A percentile compares a stretch with the other conserved stretches of the same genome.
Evolutionary conservation across 2,888 invertebrate species (phyloP).

Genomic region (Tribolium freemani): DNA sequence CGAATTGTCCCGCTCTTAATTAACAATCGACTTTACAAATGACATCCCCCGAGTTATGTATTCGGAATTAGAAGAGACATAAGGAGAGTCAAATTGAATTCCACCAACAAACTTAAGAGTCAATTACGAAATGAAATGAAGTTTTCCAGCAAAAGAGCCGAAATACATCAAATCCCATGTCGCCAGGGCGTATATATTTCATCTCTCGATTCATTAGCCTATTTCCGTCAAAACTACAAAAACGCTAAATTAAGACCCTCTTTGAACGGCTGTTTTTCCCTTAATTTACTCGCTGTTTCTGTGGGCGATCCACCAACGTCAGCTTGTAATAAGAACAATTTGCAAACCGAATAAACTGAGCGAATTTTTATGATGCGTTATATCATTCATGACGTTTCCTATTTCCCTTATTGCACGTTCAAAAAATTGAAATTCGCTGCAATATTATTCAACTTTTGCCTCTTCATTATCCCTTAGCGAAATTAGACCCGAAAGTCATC

Average conservation of each 20-base stretch:
- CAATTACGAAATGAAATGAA: conserved; percentile 35
- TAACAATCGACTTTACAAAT: conserved; percentile 17
- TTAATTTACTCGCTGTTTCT: neutral
- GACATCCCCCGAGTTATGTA: conserved; percentile 15
- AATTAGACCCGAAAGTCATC: conserved; percentile 22
- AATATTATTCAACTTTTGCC: conserved; percentile 10
- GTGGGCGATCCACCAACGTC: conserved; percentile 30
- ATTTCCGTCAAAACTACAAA: neutral
- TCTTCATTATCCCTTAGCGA: conserved; percentile 27
- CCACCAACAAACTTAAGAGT: conserved; percentile 33
- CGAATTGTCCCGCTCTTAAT: conserved; percentile 2
- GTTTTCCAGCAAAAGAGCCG: conserved; percentile 19
- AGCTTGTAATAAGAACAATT: conserved; percentile 36
- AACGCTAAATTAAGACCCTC: too few species aligned
- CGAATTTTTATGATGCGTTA: neutral
- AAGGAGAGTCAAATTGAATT: conserved; percentile 35
- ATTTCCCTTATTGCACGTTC: neutral
- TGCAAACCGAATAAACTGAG: conserved; percentile 22
- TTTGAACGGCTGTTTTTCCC: too few species aligned
- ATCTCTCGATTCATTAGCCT: conserved; percentile 8
- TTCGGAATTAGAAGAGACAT: conserved; percentile 27
- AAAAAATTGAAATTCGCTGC: neutral
- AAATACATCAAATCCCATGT: conserved; percentile 31
- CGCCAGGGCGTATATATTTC: conserved; percentile 15
- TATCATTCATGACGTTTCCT: conserved; percentile 13